Evolutionary conservation across 2,797 vertebrate genomes (phyloP).

Genomic region (Naso thynnoides): DNA sequence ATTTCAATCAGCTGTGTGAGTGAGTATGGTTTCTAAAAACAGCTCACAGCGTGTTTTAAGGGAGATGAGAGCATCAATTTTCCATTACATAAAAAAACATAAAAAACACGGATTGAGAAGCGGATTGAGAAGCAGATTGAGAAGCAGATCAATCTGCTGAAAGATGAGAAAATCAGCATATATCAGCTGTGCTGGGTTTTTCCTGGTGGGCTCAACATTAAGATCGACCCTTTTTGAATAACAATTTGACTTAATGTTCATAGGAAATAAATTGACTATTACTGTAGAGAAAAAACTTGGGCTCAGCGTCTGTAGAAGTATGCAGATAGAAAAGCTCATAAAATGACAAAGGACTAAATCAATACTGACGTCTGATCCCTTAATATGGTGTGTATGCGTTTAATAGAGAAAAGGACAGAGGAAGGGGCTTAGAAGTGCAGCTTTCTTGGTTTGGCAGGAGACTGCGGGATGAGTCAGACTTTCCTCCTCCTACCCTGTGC

Average conservation of each 20-base stretch:
- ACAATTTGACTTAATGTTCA: background rate
- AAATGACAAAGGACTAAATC: constrained; percentile 30
- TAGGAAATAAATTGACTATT: constrained; percentile 2
- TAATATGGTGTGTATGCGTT: constrained; percentile 37
- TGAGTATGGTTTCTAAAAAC: constrained; percentile 3
- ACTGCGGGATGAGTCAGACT: constrained; percentile 83
- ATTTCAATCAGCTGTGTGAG: background rate
- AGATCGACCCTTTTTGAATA: constrained; percentile 9
- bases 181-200: constrained; percentile 12
- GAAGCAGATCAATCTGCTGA: background rate
- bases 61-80: background rate
- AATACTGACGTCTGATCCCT: constrained; percentile 48
- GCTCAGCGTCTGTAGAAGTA: background rate
- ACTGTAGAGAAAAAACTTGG: constrained; percentile 11
- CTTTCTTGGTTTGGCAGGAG: constrained; percentile 75
- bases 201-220: constrained; percentile 1
- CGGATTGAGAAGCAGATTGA: background rate
- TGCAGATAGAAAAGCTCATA: constrained; percentile 8
- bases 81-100: no score
- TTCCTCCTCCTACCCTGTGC: constrained; percentile 76
- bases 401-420: constrained; percentile 46
- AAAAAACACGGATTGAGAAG: background rate
- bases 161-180: background rate
- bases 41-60: background rate
- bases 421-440: constrained; percentile 60